Evolutionary conservation across 2,113 vertebrate genomes (phyloP).

Genomic region (Neogobius melanostomus): DNA sequence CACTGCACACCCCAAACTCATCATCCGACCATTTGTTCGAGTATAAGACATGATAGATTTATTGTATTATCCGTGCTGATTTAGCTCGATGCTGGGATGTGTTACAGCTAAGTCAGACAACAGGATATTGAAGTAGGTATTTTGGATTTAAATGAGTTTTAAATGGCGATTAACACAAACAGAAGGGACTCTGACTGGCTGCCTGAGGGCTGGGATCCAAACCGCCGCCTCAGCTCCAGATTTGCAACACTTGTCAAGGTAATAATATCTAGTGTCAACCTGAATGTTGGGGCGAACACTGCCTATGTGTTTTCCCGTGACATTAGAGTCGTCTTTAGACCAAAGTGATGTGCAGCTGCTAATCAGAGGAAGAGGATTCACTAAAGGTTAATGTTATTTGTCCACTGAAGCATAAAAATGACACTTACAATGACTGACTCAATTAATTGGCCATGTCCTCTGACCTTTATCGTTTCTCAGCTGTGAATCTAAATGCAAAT

Average conservation of each 20-base stretch:
- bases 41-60: neutral
- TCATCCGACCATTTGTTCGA: neutral
- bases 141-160: neutral
- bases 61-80: neutral
- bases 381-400: conserved; percentile 11
- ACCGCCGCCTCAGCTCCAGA: conserved; percentile 48
- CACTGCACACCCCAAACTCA: conserved; percentile 26
- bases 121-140: neutral
- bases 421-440: conserved; percentile 36
- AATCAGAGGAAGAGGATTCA: neutral
- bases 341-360: neutral
- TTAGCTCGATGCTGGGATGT: no score
- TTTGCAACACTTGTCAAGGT: conserved; percentile 63
- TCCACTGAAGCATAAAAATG: conserved; percentile 26
- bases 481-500: conserved; percentile 72
- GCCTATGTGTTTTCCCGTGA: no score
- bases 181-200: conserved; percentile 17
- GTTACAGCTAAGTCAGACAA: no score
- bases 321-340: neutral
- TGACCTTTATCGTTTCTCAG: conserved; percentile 54
- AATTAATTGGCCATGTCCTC: conserved; percentile 32
- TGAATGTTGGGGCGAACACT: neutral
- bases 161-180: conserved; percentile 29
- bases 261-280: conserved; percentile 26
- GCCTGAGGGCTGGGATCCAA: conserved; percentile 36